phyloP scores from a whole-genome alignment of 2,888 invertebrate species.

The Leptura quadrifasciata region DNA sequence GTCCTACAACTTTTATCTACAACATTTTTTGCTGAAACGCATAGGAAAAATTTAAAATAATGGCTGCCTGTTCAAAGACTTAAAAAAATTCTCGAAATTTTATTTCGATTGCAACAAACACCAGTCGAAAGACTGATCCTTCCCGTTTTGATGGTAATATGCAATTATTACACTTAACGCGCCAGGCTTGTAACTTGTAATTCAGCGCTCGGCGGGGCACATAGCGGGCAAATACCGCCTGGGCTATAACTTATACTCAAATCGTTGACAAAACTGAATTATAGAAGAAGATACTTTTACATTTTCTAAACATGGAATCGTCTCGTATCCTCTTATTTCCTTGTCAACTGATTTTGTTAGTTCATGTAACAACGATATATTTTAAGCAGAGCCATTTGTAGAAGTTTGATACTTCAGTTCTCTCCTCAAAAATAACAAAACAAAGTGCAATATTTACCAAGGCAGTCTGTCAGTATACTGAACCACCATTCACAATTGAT shows the following conservation, averaged over 20 bases:
- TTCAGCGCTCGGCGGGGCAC: too few relatives aligned
- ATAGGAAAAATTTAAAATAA: too few relatives aligned
- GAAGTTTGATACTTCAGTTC: neutral
- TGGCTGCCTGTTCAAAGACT: too few relatives aligned
- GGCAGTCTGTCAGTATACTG: neutral
- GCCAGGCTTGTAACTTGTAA: too few relatives aligned
- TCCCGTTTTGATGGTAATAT: too few relatives aligned
- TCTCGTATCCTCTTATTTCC: neutral
- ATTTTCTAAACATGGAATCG: neutral
- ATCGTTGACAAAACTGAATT: neutral
- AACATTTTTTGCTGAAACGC: too few relatives aligned
- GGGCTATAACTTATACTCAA: neutral
- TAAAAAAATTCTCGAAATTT: too few relatives aligned
- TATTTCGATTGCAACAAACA: too few relatives aligned
- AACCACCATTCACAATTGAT: slow-evolving; percentile 44
- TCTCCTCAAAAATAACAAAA: slow-evolving; percentile 8
- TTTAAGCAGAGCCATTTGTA: neutral
- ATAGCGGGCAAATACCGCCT: too few relatives aligned
- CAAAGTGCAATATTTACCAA: neutral
- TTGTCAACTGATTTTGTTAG: neutral
- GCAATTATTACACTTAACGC: too few relatives aligned
- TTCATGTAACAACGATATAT: slow-evolving; percentile 13
- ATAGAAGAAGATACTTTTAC: neutral
- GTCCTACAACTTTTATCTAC: too few relatives aligned
- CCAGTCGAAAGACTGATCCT: too few relatives aligned